These are phyloP conservation scores for Bilobella aurantiaca DNA, from an alignment of 1,140 invertebrate genomes.

Conservation along the genomic window DNA sequence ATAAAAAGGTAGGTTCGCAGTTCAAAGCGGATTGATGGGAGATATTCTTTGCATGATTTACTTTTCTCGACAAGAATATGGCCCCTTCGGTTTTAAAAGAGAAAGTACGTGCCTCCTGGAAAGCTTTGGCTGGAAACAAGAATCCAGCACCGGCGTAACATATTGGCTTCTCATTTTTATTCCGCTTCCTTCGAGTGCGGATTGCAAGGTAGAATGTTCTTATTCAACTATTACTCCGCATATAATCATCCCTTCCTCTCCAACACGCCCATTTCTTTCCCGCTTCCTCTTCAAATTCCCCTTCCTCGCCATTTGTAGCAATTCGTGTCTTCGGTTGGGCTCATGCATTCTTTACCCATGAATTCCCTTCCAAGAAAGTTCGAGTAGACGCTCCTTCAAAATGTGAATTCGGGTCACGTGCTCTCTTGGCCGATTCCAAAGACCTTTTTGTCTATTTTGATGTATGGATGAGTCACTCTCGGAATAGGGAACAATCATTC, in stretches of 20 bases:
- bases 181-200: not conserved
- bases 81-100: not conserved
- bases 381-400: not conserved
- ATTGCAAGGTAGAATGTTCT: not conserved
- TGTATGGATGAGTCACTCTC: not conserved
- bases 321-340: not conserved
- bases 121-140: too few species aligned
- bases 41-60: not conserved
- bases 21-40: not conserved
- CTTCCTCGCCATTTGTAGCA: conserved; percentile 1
- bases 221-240: conserved; percentile 2
- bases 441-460: conserved; percentile 9
- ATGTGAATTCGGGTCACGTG: not conserved
- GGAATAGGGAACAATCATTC: not conserved
- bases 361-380: not conserved
- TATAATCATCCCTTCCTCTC: conserved; percentile 4
- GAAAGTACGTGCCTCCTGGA: not conserved
- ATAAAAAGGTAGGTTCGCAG: too few species aligned
- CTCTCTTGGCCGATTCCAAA: not conserved
- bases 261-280: not conserved
- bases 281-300: not conserved
- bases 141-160: too few species aligned
- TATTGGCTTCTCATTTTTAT: not conserved
- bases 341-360: not conserved
- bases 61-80: not conserved